phyloP scores from a whole-genome alignment of 2,797 vertebrate genomes.

The Percopsis omiscomaycus region DNA sequence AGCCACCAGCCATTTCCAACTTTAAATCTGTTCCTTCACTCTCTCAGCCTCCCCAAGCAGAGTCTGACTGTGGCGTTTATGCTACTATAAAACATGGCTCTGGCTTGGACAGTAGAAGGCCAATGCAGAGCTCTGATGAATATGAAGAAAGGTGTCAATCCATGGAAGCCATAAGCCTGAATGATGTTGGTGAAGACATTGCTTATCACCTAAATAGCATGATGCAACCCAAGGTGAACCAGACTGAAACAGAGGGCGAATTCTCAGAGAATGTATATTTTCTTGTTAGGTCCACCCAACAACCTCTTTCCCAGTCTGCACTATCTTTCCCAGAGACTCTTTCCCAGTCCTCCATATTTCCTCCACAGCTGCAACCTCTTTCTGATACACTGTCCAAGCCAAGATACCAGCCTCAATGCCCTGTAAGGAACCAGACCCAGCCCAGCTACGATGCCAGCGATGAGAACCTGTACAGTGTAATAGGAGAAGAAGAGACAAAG shows the following conservation, averaged over 20 bases:
- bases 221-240: conserved; percentile 6
- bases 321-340: background rate
- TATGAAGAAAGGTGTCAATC: conserved; percentile 28
- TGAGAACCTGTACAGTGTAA: conserved; percentile 10
- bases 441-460: background rate
- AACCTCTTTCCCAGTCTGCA: background rate
- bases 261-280: conserved; percentile 47
- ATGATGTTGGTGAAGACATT: conserved; percentile 28
- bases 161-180: conserved; percentile 31
- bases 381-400: conserved; percentile 2
- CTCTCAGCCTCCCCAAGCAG: conserved; percentile 5
- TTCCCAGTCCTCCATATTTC: background rate
- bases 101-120: background rate
- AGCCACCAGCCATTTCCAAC: conserved; percentile 17
- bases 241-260: background rate
- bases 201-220: conserved; percentile 50
- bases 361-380: background rate
- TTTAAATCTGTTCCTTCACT: conserved; percentile 20
- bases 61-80: conserved; percentile 52
- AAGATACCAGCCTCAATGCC: conserved; percentile 25
- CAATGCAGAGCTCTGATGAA: background rate
- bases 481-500: conserved; percentile 31
- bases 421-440: conserved; percentile 22
- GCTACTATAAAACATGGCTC: conserved; percentile 54
- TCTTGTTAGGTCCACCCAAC: background rate